phyloP scores from a whole-genome alignment of 2,113 vertebrate genomes.

The Hucho hucho region DNA sequence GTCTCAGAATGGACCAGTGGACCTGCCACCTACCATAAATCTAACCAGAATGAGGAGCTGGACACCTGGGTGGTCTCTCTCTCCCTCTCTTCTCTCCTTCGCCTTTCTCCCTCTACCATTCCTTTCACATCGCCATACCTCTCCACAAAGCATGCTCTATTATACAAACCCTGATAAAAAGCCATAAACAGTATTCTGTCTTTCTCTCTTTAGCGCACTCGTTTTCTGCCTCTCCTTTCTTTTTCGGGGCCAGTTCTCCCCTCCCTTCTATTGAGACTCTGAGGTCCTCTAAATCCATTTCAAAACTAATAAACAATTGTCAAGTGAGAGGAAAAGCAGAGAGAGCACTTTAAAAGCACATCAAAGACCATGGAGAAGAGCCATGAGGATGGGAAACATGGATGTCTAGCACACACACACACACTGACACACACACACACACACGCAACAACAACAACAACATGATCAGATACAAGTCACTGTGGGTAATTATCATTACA shows the following conservation, averaged over 20 bases:
- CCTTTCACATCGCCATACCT: constrained; percentile 64
- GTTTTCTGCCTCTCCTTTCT: constrained; percentile 26
- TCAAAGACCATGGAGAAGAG: constrained; percentile 79
- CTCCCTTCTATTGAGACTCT: constrained; percentile 54
- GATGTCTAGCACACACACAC: constrained; percentile 32
- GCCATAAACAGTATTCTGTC: constrained; percentile 80
- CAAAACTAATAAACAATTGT: constrained; percentile 95
- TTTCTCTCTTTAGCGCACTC: constrained; percentile 4
- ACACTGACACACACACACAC: constrained; percentile 33
- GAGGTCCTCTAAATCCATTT: constrained; percentile 85
- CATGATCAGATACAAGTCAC: neutral
- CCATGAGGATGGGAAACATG: constrained; percentile 41
- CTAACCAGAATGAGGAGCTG: constrained; percentile 36
- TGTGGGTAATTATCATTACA: no score
- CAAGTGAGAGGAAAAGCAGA: constrained; percentile 85
- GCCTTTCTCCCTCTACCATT: constrained; percentile 32
- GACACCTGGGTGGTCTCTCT: constrained; percentile 85
- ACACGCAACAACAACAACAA: constrained; percentile 15
- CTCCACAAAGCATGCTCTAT: constrained; percentile 61
- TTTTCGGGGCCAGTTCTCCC: constrained; percentile 33
- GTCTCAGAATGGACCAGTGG: neutral
- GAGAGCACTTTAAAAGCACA: constrained; percentile 83
- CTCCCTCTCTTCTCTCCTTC: constrained; percentile 10
- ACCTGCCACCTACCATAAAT: constrained; percentile 45
- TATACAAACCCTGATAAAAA: constrained; percentile 83